Conservation (phyloP, 2,797 vertebrate species). For the Amazonetta brasiliensis region DNA sequence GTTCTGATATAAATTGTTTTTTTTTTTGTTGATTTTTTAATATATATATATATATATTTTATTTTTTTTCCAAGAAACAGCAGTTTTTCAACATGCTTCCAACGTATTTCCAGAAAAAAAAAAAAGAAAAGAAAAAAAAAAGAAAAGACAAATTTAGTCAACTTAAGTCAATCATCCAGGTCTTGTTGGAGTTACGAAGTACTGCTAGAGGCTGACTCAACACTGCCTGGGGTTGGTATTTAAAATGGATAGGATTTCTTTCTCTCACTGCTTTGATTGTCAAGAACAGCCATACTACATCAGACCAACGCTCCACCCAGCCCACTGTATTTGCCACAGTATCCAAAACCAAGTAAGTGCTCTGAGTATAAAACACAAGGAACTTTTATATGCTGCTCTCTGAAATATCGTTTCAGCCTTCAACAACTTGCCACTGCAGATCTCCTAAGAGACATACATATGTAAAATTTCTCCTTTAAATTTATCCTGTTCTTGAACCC, state of each 20-base stretch:
- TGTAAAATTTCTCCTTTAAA: neutral
- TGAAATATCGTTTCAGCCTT: neutral
- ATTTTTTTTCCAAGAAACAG: neutral
- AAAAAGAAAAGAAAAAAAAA: too few relatives aligned
- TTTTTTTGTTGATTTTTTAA: too few relatives aligned
- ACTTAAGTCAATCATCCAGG: neutral
- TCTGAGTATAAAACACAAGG: neutral
- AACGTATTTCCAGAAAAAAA: neutral
- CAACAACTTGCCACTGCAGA: neutral
- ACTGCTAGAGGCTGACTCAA: neutral
- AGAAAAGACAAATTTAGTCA: neutral
- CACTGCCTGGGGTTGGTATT: neutral
- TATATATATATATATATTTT: too few relatives aligned
- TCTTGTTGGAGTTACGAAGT: neutral
- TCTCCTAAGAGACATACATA: neutral
- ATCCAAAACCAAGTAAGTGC: neutral
- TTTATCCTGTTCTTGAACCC: neutral
- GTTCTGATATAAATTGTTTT: neutral
- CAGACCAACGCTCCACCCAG: neutral
- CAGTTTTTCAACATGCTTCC: neutral
- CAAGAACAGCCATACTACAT: neutral
- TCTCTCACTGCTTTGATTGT: neutral
- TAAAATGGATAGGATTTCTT: neutral
- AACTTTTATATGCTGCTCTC: neutral
- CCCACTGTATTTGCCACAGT: neutral